Evolutionary conservation across 2,888 invertebrate species (phyloP), one percentile per base, ranked within the genome.

Genomic region (Listrodromus nycthemerus): DNA sequence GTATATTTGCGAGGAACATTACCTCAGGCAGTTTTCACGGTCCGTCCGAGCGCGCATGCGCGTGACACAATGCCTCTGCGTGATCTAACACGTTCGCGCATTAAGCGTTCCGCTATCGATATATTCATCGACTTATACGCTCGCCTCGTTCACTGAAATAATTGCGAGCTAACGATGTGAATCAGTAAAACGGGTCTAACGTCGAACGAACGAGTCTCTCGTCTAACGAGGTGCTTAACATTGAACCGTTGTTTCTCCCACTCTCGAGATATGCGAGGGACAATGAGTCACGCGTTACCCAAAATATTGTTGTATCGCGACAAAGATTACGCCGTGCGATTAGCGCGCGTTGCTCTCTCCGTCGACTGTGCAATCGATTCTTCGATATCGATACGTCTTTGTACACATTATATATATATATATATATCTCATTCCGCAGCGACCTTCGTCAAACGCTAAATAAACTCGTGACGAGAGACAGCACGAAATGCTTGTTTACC

Each of bases 61-160:
- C 24, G 21, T 76, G 65, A 61, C 67, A 63, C 61, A 58, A 67
- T 73, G 66, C 73, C 41, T 74, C 55, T 63, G 52, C 77, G 73
- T 63, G 82, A 77, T 82, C 50, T 78, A 50, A 7, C 3, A 16
- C 52, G 33, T n/a, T 37, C 37, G 76, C 45, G 58, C 24, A 21
- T 30, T 52, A 30, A 30, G 19, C 21, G 16, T 33, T 37, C 13
- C 58, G 58, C 33, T 73, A 63, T 74, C 74, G 74, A 63, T 63
- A 19, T 63, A 74, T 33, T 4, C 16, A 48, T 30, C 48, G 48
- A 48, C 30, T 45, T 10, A 73, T 48, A 41, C 24, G 16, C 61
- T n/a, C 13, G 69, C 69, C 33, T 70, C 41, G 4, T 55, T 55
- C n/a, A 55, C 19, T 55, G 21, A 19, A 61, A 73, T 6, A 24